phyloP scores from a whole-genome alignment of 2,888 invertebrate genomes.

The Ectobius pallidus region DNA sequence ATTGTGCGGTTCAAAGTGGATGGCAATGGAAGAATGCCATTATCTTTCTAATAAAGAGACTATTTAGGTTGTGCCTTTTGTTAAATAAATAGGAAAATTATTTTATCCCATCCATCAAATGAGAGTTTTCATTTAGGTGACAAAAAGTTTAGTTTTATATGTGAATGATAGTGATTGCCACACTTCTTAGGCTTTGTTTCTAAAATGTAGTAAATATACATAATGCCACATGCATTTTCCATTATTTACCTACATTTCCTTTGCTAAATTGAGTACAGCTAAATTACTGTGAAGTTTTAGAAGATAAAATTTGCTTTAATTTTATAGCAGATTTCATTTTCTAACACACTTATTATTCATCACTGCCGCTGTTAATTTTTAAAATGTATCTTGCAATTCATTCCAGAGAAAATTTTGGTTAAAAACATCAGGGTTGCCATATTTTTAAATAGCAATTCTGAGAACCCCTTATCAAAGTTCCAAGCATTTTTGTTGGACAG shows the following conservation, averaged over 20 bases:
- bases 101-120: not conserved
- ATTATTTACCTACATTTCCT: not conserved
- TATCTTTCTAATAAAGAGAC: slow-evolving; percentile 2
- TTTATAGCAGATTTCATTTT: too few species aligned
- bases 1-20: not conserved
- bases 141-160: not conserved
- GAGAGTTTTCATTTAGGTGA: not conserved
- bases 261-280: not conserved
- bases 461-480: too few species aligned
- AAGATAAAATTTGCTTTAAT: too few species aligned
- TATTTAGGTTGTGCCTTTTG: slow-evolving; percentile 26
- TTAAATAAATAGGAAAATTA: not conserved
- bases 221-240: not conserved
- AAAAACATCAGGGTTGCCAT: too few species aligned
- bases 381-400: too few species aligned
- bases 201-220: not conserved
- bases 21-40: not conserved
- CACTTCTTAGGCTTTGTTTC: not conserved
- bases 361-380: too few species aligned
- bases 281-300: too few species aligned
- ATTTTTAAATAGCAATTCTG: too few species aligned
- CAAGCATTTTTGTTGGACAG: too few species aligned
- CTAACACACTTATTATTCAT: too few species aligned
- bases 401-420: too few species aligned
- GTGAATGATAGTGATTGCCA: not conserved